Evolutionary conservation across 92 coral and sea anemone species (phyloP).

Genomic region (Pocillopora grandis): DNA sequence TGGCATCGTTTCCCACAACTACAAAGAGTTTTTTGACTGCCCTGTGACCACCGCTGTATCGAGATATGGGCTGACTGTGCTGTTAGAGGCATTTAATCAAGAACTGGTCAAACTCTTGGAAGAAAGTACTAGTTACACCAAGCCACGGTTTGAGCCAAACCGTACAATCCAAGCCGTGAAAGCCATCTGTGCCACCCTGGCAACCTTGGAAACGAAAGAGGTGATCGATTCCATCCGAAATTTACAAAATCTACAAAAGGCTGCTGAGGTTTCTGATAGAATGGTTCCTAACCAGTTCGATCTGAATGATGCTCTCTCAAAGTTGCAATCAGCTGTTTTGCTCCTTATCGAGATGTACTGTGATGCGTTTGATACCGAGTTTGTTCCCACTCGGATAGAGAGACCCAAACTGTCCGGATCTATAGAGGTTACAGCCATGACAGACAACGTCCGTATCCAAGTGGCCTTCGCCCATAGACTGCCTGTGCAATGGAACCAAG

Average conservation of each 20-base stretch:
- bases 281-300: conserved; percentile 56
- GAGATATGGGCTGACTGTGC: conserved; percentile 81
- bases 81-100: conserved; percentile 80
- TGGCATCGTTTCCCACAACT: conserved; percentile 77
- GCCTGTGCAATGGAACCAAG: conserved; percentile 85
- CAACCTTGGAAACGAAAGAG: conserved; percentile 82
- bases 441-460: conserved; percentile 81
- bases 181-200: conserved; percentile 93
- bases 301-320: conserved; percentile 58
- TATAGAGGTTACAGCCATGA: conserved; percentile 91
- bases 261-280: conserved; percentile 12
- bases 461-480: conserved; percentile 89
- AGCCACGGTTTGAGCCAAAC: conserved; percentile 87
- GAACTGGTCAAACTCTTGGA: conserved; percentile 78
- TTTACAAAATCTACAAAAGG: conserved; percentile 57
- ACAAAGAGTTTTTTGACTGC: conserved; percentile 92
- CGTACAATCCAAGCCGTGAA: conserved; percentile 85
- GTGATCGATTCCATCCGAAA: conserved; percentile 73
- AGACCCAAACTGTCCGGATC: conserved; percentile 82
- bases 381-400: conserved; percentile 74
- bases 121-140: conserved; percentile 60
- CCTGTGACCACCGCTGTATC: conserved; percentile 88
- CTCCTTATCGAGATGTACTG: conserved; percentile 91
- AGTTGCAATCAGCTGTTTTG: conserved; percentile 73
- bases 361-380: conserved; percentile 96